Evolutionary conservation across 1,140 invertebrate species (phyloP).

Genomic region (Drosophila baimaii): DNA sequence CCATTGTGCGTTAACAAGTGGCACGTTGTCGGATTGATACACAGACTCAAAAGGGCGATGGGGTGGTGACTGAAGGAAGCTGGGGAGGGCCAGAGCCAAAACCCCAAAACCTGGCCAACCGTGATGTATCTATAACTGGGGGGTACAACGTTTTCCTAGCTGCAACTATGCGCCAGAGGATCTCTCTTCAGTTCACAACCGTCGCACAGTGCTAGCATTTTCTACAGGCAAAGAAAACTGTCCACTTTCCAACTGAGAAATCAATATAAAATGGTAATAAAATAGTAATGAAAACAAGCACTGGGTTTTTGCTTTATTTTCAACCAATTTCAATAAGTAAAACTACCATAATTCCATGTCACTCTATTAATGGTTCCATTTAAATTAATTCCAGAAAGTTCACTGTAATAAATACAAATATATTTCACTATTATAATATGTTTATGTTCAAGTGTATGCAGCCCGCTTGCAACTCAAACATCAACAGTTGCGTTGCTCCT

Average conservation of each 20-base stretch:
- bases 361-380: too few species aligned
- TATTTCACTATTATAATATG: neutral
- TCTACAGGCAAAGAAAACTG: neutral
- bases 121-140: conserved; percentile 69
- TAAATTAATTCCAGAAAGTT: too few species aligned
- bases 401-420: too few species aligned
- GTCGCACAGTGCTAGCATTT: neutral
- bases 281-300: too few species aligned
- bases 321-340: too few species aligned
- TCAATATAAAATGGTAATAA: too few species aligned
- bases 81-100: conserved; percentile 15
- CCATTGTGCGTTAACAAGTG: conserved; percentile 79
- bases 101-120: conserved; percentile 50
- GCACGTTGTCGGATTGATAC: conserved; percentile 74
- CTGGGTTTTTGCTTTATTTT: too few species aligned
- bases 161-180: conserved; percentile 16
- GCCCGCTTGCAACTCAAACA: conserved; percentile 36
- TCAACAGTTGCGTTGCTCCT: conserved; percentile 42
- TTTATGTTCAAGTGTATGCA: conserved; percentile 12
- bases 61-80: too few species aligned
- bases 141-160: conserved; percentile 25
- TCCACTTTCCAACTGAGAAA: neutral
- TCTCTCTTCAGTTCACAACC: neutral
- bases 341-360: too few species aligned
- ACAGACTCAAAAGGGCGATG: conserved; percentile 36